Evolutionary conservation across 2,888 invertebrate genomes (phyloP), one percentile per base, ranked within the genome.

Genomic region (Antheraea yamamai): DNA sequence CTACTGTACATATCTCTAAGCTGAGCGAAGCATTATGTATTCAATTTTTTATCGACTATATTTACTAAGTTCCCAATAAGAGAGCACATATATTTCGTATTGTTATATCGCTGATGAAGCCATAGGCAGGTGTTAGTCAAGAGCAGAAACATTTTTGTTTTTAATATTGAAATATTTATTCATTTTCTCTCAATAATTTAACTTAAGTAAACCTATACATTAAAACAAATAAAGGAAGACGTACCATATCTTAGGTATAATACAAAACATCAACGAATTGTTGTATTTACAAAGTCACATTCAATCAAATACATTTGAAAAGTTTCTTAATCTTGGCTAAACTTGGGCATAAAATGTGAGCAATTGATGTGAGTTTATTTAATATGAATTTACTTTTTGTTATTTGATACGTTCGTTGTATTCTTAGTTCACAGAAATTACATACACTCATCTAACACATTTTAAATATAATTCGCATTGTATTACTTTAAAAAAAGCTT

Each of bases 171-270:
- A 93, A 92, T 91, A 91, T 93, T 93, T 94, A 94, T 92, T 94
- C 83, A 88, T 90, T 91, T 89, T 91, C 86, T 90, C 89, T 93
- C 89, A 95, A 94, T 94, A 95, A 94, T 94, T 94, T 94, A 95
- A 93, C 92, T 93, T 92, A 93, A 82, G 81, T 85, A 88, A 83
- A 88, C 82, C 87, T 93, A 90, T 91, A 91, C 88, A 92, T 84
- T 89, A 89, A 93, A 93, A 94, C 92, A 94, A 92, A 90, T 88
- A 90, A 85, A 92, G 94, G 94, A 94, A 95, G 94, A 94, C 94
- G 82, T 90, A 92, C 89, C 89, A 87, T 85, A 85, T 86, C 81
- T 80, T 82, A 84, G 86, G 87, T 87, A 88, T 85, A 80, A 86
- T 84, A 88, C 86, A 88, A 47, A 91, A 90, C 87, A 89, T 88